Conservation (phyloP, 2,797 vertebrate genomes). For the Eurystomus glaucurus region DNA sequence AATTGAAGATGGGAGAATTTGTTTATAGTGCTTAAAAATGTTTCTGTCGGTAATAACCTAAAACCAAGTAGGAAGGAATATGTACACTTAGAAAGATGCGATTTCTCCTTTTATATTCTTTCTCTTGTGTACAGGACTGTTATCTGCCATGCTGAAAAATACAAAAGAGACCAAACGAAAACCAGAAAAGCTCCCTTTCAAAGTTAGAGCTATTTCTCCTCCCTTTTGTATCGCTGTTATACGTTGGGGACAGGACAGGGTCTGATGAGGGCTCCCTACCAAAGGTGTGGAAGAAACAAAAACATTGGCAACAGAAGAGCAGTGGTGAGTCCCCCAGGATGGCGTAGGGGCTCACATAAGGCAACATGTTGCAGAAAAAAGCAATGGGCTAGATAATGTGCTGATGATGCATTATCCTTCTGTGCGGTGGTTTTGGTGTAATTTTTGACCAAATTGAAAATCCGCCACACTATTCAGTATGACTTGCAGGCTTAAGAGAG, state of each 20-base stretch:
- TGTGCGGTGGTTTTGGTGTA: not conserved
- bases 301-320: not conserved
- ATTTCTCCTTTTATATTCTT: not conserved
- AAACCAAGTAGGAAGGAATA: not conserved
- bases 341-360: not conserved
- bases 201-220: not conserved
- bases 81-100: not conserved
- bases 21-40: not conserved
- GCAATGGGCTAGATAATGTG: not conserved
- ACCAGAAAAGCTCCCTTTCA: not conserved
- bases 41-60: not conserved
- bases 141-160: not conserved
- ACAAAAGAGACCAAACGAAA: not conserved
- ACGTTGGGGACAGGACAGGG: not conserved
- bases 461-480: not conserved
- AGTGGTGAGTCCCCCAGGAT: not conserved
- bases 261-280: not conserved
- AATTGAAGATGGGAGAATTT: slow-evolving; percentile 20
- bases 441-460: slow-evolving; percentile 21
- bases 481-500: slow-evolving; percentile 30
- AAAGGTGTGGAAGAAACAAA: not conserved
- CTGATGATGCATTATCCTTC: slow-evolving; percentile 7
- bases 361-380: not conserved
- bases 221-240: not conserved
- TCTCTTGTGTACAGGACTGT: not conserved